Base-by-base conservation (phyloP, 1,140 invertebrate genomes). In the Drosophila mojavensis region DNA sequence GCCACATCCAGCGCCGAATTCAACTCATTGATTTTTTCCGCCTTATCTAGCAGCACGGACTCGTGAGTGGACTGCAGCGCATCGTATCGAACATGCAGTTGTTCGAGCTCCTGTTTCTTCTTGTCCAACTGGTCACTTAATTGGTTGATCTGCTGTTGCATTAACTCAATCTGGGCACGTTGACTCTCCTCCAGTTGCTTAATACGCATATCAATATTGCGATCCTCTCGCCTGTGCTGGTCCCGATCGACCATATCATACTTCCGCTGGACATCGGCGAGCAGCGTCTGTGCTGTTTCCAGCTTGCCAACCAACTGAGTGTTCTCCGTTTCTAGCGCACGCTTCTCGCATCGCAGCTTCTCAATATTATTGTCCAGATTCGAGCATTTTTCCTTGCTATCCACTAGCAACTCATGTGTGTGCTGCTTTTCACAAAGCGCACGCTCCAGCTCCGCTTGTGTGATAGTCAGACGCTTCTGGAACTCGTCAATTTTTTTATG, bases 1-100 rank as follows among this genome's bases (percentile, higher is more conserved):
- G 94, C 93, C 2, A 93, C 91, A 65, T 94, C 93, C n/a, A 94
- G 48, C 4, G 94, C 93, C 9, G 81, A 67, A 9, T 92, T 93
- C 0, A 94, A 65, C 43, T 93, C 89, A 77, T 94, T 94, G 20
- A 94, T 94, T 24, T 92, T 94, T 0, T 91, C 90, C 0, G 93
- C 93, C 63, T 94, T 94, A 30, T 94, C 94, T 56, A 94, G 80
- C 7, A 94, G 58, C 72, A 94, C 91, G 5, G 92, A 90, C 70
- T 94, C 94, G 58, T 94, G 93, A 30, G 93, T 93, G 26, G 91
- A 85, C 39, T 94, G 94, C n/a, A 93, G 72, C 3, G 94, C 93
- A 66, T 92, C 91, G 73, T 94, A 94, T 10, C 93, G 92, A 28
- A 92, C 92, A 51, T 94, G 93, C 61, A 94, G 80, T 30, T 80